A percentile compares a stretch with the other conserved stretches of the same genome.
Evolutionary conservation across 1,140 invertebrate genomes (phyloP).

Genomic region (Drosophila carrolli): DNA sequence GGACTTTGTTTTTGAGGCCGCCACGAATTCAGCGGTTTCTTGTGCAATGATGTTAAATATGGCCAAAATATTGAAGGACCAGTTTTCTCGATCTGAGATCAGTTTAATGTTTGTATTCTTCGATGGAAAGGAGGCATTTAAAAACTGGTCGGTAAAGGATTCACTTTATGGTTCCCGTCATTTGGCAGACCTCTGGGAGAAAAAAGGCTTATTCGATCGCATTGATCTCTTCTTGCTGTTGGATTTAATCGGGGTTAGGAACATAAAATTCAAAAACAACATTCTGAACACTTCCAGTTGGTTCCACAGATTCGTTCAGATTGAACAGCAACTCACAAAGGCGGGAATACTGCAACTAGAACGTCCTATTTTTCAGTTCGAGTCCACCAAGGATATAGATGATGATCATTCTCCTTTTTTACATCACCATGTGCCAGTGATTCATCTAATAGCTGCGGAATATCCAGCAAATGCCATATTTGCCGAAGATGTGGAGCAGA

Average conservation of each 20-base stretch:
- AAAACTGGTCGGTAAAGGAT: slow-evolving; percentile 89
- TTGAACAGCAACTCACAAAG: slow-evolving; percentile 87
- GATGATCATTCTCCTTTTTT: slow-evolving; percentile 98
- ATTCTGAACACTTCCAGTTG: slow-evolving; percentile 89
- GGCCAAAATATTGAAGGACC: slow-evolving; percentile 89
- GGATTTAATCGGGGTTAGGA: slow-evolving; percentile 94
- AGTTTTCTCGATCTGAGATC: slow-evolving; percentile 87
- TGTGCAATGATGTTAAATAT: slow-evolving; percentile 97
- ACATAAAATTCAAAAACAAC: slow-evolving; percentile 93
- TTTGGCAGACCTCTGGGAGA: slow-evolving; percentile 90
- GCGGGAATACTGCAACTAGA: slow-evolving; percentile 84
- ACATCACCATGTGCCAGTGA: slow-evolving; percentile 86
- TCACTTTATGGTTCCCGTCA: slow-evolving; percentile 97
- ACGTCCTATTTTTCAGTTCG: slow-evolving; percentile 86
- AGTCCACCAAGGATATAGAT: slow-evolving; percentile 87
- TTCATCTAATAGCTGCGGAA: slow-evolving; percentile 58
- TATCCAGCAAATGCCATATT: neutral
- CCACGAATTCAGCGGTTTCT: slow-evolving; percentile 88
- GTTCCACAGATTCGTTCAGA: slow-evolving; percentile 87
- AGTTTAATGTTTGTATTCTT: slow-evolving; percentile 98
- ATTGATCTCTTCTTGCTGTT: slow-evolving; percentile 93
- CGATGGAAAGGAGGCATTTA: slow-evolving; percentile 98
- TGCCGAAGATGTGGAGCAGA: neutral
- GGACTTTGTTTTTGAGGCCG: slow-evolving; percentile 87
- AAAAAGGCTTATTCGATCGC: slow-evolving; percentile 48